A percentile compares a stretch with the other conserved stretches of the same genome.
Evolutionary conservation across 2,797 vertebrate species (phyloP).

Genomic region (Sebastes hubbsi): DNA sequence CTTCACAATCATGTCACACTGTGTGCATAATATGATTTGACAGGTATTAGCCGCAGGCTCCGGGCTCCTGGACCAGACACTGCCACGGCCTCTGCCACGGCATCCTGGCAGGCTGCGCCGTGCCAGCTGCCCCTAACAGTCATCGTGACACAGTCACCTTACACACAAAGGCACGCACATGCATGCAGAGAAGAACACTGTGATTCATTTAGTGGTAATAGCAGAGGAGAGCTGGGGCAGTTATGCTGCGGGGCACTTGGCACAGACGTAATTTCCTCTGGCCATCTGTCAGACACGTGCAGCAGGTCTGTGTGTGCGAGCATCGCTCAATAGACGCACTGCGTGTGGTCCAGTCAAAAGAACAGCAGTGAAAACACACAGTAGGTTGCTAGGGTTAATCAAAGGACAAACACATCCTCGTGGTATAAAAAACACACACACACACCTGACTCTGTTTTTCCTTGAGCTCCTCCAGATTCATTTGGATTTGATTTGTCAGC

Average conservation of each 20-base stretch:
- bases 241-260: constrained; percentile 31
- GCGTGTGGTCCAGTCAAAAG: constrained; percentile 11
- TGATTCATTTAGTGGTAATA: constrained; percentile 50
- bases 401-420: neutral
- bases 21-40: constrained; percentile 46
- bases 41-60: constrained; percentile 53
- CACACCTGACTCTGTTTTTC: constrained; percentile 47
- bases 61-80: constrained; percentile 38
- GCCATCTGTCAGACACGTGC: constrained; percentile 59
- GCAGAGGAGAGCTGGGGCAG: constrained; percentile 30
- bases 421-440: constrained; percentile 20
- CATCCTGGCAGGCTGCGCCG: constrained; percentile 27
- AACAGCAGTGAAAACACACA: neutral
- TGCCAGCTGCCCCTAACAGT: constrained; percentile 60
- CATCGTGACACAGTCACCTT: constrained; percentile 35
- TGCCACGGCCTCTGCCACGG: constrained; percentile 29
- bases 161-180: constrained; percentile 8
- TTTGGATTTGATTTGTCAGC: constrained; percentile 62
- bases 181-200: neutral
- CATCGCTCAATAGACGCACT: neutral
- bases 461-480: constrained; percentile 34
- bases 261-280: constrained; percentile 43
- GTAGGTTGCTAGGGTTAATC: neutral
- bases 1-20: constrained; percentile 27
- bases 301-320: constrained; percentile 18